phyloP scores from a whole-genome alignment of 2,888 invertebrate species.

The Nomada ferruginata region DNA sequence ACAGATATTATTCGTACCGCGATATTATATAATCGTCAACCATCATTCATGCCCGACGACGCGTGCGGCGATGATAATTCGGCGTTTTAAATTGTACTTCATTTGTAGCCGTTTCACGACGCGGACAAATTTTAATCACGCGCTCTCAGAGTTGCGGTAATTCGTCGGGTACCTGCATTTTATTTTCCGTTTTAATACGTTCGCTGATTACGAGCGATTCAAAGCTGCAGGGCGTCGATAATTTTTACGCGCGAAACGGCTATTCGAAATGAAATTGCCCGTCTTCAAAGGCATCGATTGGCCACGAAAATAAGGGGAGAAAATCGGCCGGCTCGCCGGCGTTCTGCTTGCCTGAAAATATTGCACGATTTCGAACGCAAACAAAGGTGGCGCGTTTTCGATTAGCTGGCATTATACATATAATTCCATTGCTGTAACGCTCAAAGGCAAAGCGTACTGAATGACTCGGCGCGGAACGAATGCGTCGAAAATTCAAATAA shows the following conservation, averaged over 20 bases:
- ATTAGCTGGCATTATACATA: neutral
- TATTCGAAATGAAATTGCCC: slow-evolving; percentile 10
- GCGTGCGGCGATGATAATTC: neutral
- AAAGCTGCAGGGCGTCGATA: slow-evolving; percentile 5
- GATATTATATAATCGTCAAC: neutral
- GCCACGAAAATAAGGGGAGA: neutral
- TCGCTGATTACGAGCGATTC: slow-evolving; percentile 26
- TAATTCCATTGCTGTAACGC: neutral
- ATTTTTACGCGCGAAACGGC: slow-evolving; percentile 8
- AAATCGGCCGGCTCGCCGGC: no score
- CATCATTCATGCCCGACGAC: no score
- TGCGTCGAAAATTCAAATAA: slow-evolving; percentile 4
- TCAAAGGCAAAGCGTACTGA: neutral
- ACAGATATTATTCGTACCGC: neutral
- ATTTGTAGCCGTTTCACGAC: slow-evolving; percentile 5
- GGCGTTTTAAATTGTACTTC: slow-evolving; percentile 3
- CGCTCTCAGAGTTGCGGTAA: slow-evolving; percentile 11
- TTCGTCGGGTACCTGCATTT: neutral
- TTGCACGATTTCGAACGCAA: neutral
- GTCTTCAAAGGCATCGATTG: slow-evolving; percentile 16
- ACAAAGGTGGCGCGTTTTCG: neutral
- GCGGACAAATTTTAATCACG: slow-evolving; percentile 34
- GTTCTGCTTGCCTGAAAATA: slow-evolving; percentile 7
- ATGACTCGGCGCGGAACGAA: no score
- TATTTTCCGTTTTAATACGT: neutral